phyloP scores from a whole-genome alignment of 2,113 vertebrate genomes.

The Saguinus midas region DNA sequence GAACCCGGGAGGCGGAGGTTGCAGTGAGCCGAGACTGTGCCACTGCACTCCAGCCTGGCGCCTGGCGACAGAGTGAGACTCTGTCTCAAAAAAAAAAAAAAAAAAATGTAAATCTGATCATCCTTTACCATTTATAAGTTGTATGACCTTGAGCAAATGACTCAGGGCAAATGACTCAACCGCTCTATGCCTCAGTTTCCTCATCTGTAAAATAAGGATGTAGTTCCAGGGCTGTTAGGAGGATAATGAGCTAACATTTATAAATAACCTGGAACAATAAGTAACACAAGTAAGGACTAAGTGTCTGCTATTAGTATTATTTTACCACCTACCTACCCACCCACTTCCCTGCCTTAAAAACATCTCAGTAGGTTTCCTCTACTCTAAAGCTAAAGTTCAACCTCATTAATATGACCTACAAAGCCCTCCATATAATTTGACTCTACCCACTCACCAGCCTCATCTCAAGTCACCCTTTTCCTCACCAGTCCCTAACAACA shows the following conservation, averaged over 20 bases:
- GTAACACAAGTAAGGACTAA: slow-evolving; percentile 25
- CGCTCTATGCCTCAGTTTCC: slow-evolving; percentile 21
- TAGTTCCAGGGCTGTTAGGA: background rate
- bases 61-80: too few relatives aligned
- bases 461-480: background rate
- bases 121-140: background rate
- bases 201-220: slow-evolving; percentile 17
- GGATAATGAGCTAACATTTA: slow-evolving; percentile 30
- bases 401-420: background rate
- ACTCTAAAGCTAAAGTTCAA: slow-evolving; percentile 4
- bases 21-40: too few relatives aligned
- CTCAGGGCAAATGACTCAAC: background rate
- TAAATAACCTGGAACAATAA: slow-evolving; percentile 14
- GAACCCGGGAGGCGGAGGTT: too few relatives aligned
- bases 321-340: background rate
- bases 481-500: background rate
- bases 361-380: background rate
- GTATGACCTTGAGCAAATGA: slow-evolving; percentile 15
- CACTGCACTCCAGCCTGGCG: too few relatives aligned
- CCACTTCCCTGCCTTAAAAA: background rate
- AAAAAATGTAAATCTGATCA: slow-evolving; percentile 46
- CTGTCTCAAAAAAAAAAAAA: too few relatives aligned
- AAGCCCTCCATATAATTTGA: background rate
- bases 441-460: background rate
- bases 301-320: background rate